Conservation (phyloP, 2,113 vertebrate genomes). For the Tupaia chinensis region DNA sequence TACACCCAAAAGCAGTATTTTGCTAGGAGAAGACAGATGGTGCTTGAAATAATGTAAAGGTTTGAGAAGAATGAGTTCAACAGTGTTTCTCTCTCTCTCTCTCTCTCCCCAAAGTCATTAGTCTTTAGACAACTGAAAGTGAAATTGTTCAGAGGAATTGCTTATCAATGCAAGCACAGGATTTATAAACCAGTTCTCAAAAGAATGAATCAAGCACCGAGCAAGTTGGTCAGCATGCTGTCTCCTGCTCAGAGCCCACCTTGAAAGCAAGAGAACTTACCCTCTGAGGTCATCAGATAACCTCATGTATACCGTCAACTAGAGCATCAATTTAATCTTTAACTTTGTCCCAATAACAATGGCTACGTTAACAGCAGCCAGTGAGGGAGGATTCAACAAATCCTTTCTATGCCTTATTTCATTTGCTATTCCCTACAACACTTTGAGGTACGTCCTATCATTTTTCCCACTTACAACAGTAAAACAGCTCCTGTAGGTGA, state of each 20-base stretch:
- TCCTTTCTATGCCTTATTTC: not conserved
- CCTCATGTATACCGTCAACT: rapidly evolving
- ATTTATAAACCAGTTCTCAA: not conserved
- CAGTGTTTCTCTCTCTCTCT: no score
- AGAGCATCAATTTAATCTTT: not conserved
- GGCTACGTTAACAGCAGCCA: not conserved
- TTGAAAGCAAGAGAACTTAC: not conserved
- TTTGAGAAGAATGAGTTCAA: not conserved
- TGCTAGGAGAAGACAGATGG: not conserved
- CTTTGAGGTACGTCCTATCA: not conserved
- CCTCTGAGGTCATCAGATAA: not conserved
- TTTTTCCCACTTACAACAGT: not conserved
- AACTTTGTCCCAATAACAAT: not conserved
- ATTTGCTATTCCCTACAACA: not conserved
- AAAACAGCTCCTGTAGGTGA: not conserved
- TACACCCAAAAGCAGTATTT: not conserved
- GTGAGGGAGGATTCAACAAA: not conserved
- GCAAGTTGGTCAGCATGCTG: not conserved
- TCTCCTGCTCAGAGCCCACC: no score
- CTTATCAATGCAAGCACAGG: not conserved
- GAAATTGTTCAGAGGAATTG: not conserved
- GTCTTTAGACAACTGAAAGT: not conserved
- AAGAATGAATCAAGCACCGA: not conserved
- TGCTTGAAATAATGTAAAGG: not conserved
- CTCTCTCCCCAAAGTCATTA: not conserved